These are phyloP conservation scores for Cyrtonyx montezumae DNA, from an alignment of 2,113 vertebrate species.

Conservation along the genomic window DNA sequence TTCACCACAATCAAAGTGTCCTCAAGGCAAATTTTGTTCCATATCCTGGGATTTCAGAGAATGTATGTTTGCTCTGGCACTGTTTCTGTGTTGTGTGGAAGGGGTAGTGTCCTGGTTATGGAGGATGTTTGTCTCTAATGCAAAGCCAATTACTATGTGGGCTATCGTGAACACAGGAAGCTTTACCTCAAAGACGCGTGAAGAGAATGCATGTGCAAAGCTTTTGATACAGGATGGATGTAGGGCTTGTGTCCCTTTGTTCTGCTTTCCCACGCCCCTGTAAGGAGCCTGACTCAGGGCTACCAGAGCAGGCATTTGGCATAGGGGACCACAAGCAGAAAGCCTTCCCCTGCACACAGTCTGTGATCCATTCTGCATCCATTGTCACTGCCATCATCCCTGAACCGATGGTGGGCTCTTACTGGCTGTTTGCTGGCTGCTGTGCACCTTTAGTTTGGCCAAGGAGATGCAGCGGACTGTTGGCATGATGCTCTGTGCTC, in stretches of 20 bases:
- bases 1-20: neutral
- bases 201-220: neutral
- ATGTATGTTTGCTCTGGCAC: neutral
- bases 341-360: neutral
- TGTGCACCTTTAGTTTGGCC: neutral
- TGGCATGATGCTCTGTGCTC: neutral
- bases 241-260: neutral
- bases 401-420: neutral
- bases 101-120: neutral
- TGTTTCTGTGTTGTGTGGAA: neutral
- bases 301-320: neutral
- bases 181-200: neutral
- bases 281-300: neutral
- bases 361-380: neutral
- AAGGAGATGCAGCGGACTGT: neutral
- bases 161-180: accelerated
- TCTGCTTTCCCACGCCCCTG: neutral
- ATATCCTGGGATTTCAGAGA: neutral
- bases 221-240: neutral
- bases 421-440: neutral
- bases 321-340: accelerated
- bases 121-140: neutral
- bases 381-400: neutral
- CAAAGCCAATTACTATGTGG: neutral
- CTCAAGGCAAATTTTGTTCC: neutral